Conservation (phyloP, 2,113 vertebrate genomes). For the Ophthalmotilapia sp. region DNA sequence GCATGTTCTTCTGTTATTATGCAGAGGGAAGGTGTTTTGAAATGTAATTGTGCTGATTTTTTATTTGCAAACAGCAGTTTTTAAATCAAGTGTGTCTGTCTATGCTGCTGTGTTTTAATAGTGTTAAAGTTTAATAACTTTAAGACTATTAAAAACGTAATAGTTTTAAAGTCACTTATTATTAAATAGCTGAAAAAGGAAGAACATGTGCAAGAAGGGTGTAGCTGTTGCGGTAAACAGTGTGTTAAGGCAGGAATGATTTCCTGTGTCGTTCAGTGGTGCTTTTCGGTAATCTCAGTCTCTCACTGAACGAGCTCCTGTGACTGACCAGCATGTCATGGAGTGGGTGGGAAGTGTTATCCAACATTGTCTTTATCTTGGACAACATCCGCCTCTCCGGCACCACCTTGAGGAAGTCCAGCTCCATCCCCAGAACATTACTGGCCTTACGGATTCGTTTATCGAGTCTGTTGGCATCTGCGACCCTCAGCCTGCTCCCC, state of each 20-base stretch:
- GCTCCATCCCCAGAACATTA: background rate
- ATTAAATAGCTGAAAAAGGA: background rate
- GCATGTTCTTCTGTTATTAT: background rate
- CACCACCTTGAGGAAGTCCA: background rate
- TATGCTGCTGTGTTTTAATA: background rate
- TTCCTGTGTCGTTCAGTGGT: too few relatives aligned
- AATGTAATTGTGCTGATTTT: background rate
- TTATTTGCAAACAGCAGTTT: background rate
- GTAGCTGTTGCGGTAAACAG: background rate
- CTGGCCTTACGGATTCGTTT: rapidly evolving
- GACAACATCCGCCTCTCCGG: background rate
- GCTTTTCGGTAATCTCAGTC: rapidly evolving
- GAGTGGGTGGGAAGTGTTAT: background rate
- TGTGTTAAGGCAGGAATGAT: background rate
- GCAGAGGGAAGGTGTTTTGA: background rate
- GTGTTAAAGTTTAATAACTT: too few relatives aligned
- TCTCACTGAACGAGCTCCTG: background rate
- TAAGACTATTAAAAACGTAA: too few relatives aligned
- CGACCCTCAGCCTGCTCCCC: background rate
- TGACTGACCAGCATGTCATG: background rate
- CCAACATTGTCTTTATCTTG: background rate
- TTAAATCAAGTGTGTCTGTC: background rate
- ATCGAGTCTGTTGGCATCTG: background rate
- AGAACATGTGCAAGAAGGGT: background rate
- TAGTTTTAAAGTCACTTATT: background rate